Conservation (phyloP, 1,140 invertebrate genomes). For the Trichogramma pretiosum region DNA sequence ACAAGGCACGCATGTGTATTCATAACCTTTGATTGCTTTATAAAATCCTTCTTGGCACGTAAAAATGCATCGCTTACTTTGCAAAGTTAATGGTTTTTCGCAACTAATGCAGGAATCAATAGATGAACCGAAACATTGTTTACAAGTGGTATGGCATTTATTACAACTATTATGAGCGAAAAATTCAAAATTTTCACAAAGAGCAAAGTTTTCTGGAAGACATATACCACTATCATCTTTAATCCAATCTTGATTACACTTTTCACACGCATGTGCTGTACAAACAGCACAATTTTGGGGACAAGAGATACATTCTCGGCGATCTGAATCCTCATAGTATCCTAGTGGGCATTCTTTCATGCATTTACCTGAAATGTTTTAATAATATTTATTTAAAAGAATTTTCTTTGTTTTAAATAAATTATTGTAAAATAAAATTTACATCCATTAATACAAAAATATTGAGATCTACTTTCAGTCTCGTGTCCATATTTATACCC, state of each 20-base stretch:
- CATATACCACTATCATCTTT: conserved; percentile 64
- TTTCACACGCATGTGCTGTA: conserved; percentile 55
- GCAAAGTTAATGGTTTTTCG: conserved; percentile 53
- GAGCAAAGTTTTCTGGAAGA: conserved; percentile 53
- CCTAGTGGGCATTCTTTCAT: conserved; percentile 54
- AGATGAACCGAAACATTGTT: conserved; percentile 59
- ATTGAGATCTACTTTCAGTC: too few species aligned
- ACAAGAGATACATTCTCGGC: conserved; percentile 65
- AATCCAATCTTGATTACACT: conserved; percentile 61
- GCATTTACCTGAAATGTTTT: conserved; percentile 44
- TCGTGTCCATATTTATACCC: too few species aligned
- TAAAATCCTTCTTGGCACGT: conserved; percentile 65
- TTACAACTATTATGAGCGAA: conserved; percentile 57
- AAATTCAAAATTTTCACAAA: conserved; percentile 60
- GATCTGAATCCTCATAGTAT: conserved; percentile 64
- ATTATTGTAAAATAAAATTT: too few species aligned
- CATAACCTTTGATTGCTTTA: conserved; percentile 45
- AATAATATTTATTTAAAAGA: too few species aligned
- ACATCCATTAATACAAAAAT: too few species aligned
- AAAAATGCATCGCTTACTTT: conserved; percentile 58
- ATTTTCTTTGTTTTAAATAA: too few species aligned
- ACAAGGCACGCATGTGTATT: conserved; percentile 63
- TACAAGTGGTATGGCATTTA: conserved; percentile 60
- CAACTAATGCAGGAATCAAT: conserved; percentile 62
- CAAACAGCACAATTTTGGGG: conserved; percentile 64